A percentile compares a stretch with the other conserved stretches of the same genome.
Evolutionary conservation across 2,113 vertebrate species (phyloP).

Genomic region (Onychostruthus taczanowskii): DNA sequence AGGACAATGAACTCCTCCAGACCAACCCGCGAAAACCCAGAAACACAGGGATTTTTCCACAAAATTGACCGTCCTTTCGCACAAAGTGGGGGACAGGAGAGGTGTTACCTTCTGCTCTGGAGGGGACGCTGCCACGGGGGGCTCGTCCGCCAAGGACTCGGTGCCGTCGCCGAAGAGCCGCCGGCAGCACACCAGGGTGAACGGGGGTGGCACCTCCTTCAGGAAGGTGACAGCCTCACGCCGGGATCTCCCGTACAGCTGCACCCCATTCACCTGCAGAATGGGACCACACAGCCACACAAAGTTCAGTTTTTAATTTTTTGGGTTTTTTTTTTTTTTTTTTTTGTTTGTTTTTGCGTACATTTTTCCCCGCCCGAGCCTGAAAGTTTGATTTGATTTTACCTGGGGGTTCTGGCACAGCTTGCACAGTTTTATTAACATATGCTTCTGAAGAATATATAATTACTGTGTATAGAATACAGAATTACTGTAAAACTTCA

Average conservation of each 20-base stretch:
- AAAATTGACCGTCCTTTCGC: not conserved
- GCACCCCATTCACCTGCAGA: slow-evolving; percentile 87
- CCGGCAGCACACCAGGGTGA: slow-evolving; percentile 92
- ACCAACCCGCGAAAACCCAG: not conserved
- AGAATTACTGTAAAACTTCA: not conserved
- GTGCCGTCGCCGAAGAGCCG: slow-evolving; percentile 77
- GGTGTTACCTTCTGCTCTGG: slow-evolving; percentile 53
- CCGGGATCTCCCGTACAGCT: slow-evolving; percentile 87
- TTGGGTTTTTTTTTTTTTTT: too few relatives aligned
- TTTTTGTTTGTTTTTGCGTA: rapidly evolving
- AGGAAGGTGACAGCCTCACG: slow-evolving; percentile 91
- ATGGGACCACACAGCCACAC: not conserved
- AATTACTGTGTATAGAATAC: too few relatives aligned
- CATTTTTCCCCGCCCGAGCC: not conserved
- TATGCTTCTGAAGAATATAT: not conserved
- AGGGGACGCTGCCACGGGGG: not conserved
- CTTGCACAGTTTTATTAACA: rapidly evolving
- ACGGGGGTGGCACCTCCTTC: slow-evolving; percentile 90
- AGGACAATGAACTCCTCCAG: slow-evolving; percentile 17
- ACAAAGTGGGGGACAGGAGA: not conserved
- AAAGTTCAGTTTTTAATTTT: too few relatives aligned
- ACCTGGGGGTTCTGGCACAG: not conserved
- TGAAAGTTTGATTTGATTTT: not conserved
- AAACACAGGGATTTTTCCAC: rapidly evolving
- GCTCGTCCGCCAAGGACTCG: slow-evolving; percentile 73